Evolutionary conservation across 2,113 vertebrate species (phyloP).

Genomic region (Sarotherodon lohbergeri): DNA sequence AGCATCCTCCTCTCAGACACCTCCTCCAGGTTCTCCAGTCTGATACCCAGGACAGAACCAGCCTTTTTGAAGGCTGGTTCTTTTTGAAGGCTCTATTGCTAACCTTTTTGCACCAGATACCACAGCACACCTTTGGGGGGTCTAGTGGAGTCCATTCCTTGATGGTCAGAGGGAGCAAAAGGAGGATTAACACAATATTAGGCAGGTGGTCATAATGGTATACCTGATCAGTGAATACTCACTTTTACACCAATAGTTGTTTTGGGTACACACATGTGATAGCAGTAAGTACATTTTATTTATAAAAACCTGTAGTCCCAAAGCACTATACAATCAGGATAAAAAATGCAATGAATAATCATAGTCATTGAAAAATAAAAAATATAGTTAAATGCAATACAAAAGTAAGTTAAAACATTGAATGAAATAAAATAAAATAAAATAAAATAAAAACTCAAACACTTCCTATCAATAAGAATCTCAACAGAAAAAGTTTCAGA

Average conservation of each 20-base stretch:
- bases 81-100: background rate
- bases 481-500: background rate
- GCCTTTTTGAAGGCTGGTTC: no score
- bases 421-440: background rate
- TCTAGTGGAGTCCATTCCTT: background rate
- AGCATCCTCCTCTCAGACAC: no score
- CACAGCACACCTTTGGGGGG: background rate
- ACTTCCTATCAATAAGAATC: background rate
- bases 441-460: background rate
- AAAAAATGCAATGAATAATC: background rate
- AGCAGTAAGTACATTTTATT: background rate
- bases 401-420: background rate
- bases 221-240: background rate
- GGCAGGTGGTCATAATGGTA: background rate
- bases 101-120: background rate
- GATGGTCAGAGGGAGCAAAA: background rate
- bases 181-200: background rate
- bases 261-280: background rate
- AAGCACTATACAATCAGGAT: background rate
- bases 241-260: background rate
- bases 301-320: background rate
- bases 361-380: background rate
- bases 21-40: no score
- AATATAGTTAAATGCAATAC: background rate
- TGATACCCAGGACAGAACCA: no score